phyloP scores from a whole-genome alignment of 2,888 invertebrate species.

The Ommatoiulus sabulosus region DNA sequence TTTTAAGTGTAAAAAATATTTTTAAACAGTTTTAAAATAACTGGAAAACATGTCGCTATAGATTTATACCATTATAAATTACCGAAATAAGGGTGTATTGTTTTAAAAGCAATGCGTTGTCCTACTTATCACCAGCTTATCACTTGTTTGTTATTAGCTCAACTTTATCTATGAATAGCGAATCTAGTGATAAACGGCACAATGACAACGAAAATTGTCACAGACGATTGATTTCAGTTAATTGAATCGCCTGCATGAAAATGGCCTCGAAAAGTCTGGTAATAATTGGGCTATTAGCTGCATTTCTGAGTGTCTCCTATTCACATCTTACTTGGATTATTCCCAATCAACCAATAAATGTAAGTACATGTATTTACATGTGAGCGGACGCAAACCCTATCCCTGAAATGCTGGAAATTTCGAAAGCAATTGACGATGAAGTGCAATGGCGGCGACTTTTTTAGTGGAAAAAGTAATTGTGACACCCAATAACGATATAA shows the following conservation, averaged over 20 bases:
- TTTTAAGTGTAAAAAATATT: no score
- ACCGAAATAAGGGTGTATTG: not conserved
- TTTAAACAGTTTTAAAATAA: no score
- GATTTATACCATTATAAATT: no score
- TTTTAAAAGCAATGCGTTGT: not conserved
- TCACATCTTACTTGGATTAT: not conserved
- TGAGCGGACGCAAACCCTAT: no score
- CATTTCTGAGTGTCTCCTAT: not conserved
- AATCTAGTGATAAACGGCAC: not conserved
- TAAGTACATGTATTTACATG: not conserved
- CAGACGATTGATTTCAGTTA: not conserved
- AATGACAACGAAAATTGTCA: not conserved
- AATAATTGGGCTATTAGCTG: not conserved
- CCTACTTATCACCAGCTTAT: not conserved
- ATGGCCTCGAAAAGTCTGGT: not conserved
- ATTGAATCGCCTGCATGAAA: not conserved
- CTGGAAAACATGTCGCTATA: no score
- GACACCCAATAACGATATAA: no score
- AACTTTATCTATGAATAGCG: not conserved
- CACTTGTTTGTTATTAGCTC: not conserved
- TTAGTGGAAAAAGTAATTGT: no score
- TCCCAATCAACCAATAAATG: not conserved
- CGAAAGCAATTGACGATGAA: no score
- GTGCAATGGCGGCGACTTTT: no score
- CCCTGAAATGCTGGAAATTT: no score